Evolutionary conservation across 2,888 invertebrate species (phyloP).

Genomic region (Orthonevra nobilis): DNA sequence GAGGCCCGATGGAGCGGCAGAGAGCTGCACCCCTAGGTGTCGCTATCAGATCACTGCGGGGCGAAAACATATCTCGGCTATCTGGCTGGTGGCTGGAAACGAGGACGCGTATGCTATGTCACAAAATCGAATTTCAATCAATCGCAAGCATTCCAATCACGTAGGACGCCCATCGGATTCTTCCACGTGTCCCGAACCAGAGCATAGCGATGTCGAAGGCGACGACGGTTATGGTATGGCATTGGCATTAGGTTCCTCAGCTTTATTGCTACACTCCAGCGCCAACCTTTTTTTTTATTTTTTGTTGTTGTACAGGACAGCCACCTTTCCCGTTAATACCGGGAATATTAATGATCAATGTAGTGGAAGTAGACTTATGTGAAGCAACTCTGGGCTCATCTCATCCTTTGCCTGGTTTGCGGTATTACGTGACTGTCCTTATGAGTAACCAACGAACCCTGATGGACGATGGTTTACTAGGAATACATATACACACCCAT

Average conservation of each 20-base stretch:
- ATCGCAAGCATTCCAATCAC: constrained; percentile 69
- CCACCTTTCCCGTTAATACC: constrained; percentile 62
- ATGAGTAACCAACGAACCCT: constrained; percentile 55
- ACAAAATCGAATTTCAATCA: constrained; percentile 70
- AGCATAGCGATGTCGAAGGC: not conserved
- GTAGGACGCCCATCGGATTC: constrained; percentile 58
- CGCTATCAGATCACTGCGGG: constrained; percentile 59
- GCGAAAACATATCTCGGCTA: constrained; percentile 56
- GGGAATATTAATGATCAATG: constrained; percentile 68
- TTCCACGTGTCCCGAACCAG: constrained; percentile 37
- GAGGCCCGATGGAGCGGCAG: not conserved
- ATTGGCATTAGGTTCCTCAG: constrained; percentile 13
- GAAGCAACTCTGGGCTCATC: constrained; percentile 44
- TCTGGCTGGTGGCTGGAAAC: constrained; percentile 34
- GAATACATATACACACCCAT: too few relatives aligned
- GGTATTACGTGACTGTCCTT: constrained; percentile 61
- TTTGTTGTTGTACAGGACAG: too few relatives aligned
- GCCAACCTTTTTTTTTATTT: too few relatives aligned
- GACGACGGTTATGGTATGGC: not conserved
- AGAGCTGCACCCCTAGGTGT: constrained; percentile 59
- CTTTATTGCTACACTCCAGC: not conserved
- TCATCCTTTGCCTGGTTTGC: constrained; percentile 35
- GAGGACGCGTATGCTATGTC: constrained; percentile 64
- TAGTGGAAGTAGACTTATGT: constrained; percentile 55
- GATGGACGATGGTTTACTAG: too few relatives aligned